phyloP scores from a whole-genome alignment of 2,113 vertebrate species.

The Chauna torquata region DNA sequence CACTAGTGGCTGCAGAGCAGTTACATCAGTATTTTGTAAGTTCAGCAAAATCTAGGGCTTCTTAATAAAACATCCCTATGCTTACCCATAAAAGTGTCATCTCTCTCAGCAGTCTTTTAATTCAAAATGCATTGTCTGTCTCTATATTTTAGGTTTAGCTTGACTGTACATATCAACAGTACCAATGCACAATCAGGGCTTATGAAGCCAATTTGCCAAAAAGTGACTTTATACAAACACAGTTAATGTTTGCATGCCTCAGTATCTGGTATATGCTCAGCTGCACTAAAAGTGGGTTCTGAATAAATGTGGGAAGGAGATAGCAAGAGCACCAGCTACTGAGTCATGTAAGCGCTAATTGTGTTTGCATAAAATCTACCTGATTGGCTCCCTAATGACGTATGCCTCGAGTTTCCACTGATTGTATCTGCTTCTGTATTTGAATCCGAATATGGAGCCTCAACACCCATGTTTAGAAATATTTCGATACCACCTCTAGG shows the following conservation, averaged over 20 bases:
- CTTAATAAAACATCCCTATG: background rate
- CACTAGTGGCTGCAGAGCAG: background rate
- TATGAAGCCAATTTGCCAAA: background rate
- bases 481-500: accelerated
- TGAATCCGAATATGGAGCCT: accelerated
- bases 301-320: background rate
- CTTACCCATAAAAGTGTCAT: background rate
- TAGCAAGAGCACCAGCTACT: background rate
- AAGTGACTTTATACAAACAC: background rate
- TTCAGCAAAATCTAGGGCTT: background rate
- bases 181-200: background rate
- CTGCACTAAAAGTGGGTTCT: background rate
- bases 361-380: background rate
- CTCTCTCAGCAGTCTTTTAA: background rate
- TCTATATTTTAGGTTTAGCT: background rate
- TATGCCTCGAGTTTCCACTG: background rate
- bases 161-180: background rate
- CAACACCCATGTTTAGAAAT: background rate
- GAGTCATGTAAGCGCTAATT: background rate
- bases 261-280: background rate
- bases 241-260: background rate
- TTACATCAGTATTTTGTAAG: background rate
- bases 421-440: background rate
- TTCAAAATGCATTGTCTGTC: background rate
- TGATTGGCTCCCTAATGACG: background rate